Base-by-base conservation (phyloP, 1,140 invertebrate genomes). In the Tetramorium alpestre region DNA sequence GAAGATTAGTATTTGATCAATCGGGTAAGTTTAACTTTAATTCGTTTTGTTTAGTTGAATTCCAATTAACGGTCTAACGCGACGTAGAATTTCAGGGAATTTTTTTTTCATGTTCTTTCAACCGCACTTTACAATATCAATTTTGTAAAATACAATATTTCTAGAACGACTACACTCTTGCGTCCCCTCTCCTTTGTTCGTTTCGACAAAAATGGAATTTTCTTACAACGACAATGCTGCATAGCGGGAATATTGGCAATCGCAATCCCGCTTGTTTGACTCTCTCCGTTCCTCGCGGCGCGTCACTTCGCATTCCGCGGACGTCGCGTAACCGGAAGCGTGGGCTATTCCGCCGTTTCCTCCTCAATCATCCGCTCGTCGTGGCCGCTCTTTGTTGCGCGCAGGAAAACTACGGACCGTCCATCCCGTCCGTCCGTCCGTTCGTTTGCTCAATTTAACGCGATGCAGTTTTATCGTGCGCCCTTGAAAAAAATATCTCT, bases 261-360 rank as follows among this genome's bases (percentile, higher is more conserved):
- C 22, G 54, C 65, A 22, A 58, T 47, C 3, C 25, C 78, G 67
- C 38, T 44, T 47, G 22, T 10, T 69, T 10, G 22, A 49, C 51
- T 18, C 33, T 18, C 13, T 16, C 10, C 51, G n/a, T 47, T 41
- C 10, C 28, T 49, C 25, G 18, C 18, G 18, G 13, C 69, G 54
- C 41, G 56, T 64, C 28, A 25, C 80, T 82, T 82, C 80, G 41
- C 67, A 82, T 82, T 82, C 69, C 69, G 67, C 54, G 69, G 10
- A 41, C 80, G 73, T 82, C 67, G 18, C 67, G 69, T 60, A 84
- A 73, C 80, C 80, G 80, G 80, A 84, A 84, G 54, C 69, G 69
- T 47, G 69, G 54, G 80, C 54, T 54, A 84, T 73, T 73, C 54
- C 16, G n/a, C 41, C 80, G 80, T 75, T 84, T 84, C 80, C 80